Base-by-base conservation (phyloP, 2,797 vertebrate species). In the Manis pentadactyla region DNA sequence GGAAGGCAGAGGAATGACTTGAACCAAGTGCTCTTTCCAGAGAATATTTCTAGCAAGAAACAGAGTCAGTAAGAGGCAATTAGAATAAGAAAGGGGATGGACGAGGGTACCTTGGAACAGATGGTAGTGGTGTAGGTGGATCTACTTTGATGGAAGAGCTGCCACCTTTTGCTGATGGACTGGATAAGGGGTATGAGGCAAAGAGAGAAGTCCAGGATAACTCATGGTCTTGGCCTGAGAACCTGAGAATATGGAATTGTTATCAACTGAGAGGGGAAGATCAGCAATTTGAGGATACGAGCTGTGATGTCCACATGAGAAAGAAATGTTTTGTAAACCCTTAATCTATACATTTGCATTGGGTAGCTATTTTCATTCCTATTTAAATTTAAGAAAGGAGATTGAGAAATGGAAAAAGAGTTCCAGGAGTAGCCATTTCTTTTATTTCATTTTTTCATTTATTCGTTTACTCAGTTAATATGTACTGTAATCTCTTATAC, bases 331-430 rank as follows among this genome's bases (percentile, higher is more conserved):
- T 87, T 66, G 1, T 68, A 93, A 90, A 91, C 6, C 39, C n/a
- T 79, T 46, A 81, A 74, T 78, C 29, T 49, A 19, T 61, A 68
- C 42, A 79, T 17, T 89, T 81, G 7, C 42, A 71, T 64, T 90
- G 68, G 69, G 49, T 75, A 93, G n/a, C 90, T 97, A 49, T 82
- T 88, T 90, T 94, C 55, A 88, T 89, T 97, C 19, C 74, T 39
- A 71, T 39, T 96, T 63, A 94, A 93, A 95, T 97, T 92, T 92
- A 75, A 91, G 73, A 95, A 95, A 87, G 5, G 64, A 90, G 71
- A 75, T 75, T 66, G 51, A 75, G 59, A 96, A 94, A 39, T 73
- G 1, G 34, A 53, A 63, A 93, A 79, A 84, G 64, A 82, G 89
- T 59, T 39, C 10, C 10, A 68, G 34, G 34, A 83, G 51, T 59